Conservation (phyloP, 2,888 invertebrate genomes). For the Platerodrilus igneus region DNA sequence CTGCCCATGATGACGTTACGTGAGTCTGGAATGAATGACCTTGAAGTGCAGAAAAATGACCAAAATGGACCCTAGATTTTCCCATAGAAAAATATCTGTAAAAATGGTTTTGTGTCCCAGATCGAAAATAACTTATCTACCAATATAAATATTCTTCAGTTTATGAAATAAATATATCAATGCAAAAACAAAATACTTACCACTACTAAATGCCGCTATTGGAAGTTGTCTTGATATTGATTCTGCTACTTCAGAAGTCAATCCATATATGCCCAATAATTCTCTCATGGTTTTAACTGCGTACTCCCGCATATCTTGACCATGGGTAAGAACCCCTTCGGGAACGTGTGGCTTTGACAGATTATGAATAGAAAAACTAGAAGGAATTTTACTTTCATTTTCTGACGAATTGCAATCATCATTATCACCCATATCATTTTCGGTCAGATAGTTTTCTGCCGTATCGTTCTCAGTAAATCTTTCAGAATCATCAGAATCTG, state of each 20-base stretch:
- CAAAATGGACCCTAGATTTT: too few species aligned
- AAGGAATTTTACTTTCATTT: slow-evolving; percentile 39
- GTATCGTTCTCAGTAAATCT: slow-evolving; percentile 44
- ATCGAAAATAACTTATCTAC: too few species aligned
- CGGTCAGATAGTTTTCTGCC: slow-evolving; percentile 44
- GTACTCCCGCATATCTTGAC: slow-evolving; percentile 64
- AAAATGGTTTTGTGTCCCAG: too few species aligned
- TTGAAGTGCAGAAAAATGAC: too few species aligned
- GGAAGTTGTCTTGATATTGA: slow-evolving; percentile 65
- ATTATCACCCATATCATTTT: slow-evolving; percentile 30
- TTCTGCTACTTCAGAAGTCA: slow-evolving; percentile 68
- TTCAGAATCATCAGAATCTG: slow-evolving; percentile 34
- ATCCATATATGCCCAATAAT: slow-evolving; percentile 69
- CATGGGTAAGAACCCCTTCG: slow-evolving; percentile 34
- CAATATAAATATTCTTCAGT: too few species aligned
- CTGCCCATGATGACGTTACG: too few species aligned
- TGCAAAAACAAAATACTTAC: slow-evolving; percentile 46
- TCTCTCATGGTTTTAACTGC: slow-evolving; percentile 78
- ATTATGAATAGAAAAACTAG: slow-evolving; percentile 45
- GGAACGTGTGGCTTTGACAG: slow-evolving; percentile 45
- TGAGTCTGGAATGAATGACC: too few species aligned
- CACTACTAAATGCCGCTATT: slow-evolving; percentile 64
- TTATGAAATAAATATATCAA: too few species aligned
- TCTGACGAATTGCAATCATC: slow-evolving; percentile 24
- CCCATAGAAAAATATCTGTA: too few species aligned